Evolutionary conservation across 2,888 invertebrate species (phyloP), one percentile per base, ranked within the genome.

Genomic region (Fissipunctia ypsillon): DNA sequence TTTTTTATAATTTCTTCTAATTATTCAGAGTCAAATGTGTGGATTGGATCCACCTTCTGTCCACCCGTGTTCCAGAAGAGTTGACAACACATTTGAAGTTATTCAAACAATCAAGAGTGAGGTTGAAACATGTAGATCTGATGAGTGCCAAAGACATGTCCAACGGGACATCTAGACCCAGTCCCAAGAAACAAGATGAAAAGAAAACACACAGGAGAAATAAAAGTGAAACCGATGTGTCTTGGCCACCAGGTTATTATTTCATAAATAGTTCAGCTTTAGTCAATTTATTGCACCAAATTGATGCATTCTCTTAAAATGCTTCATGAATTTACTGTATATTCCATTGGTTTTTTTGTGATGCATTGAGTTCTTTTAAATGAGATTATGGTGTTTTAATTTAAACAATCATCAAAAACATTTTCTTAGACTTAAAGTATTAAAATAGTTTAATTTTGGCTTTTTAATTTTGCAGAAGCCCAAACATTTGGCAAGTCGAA

Each of bases 21-120:
- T 59, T 31, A 92, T 92, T 63, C 88, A 96, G 96, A 89, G 92
- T 98, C 61, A 98, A 98, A 96, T 97, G 98, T 90, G 98, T 99
- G 22, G 98, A 99, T 93, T 99, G 99, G 98, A 98, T 98, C 87
- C 98, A 98, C 52, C 98, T 98, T 88, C 96, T 99, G 76, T 99
- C 99, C 31, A 98, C 98, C 48, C 97, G 97, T 80, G 96, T 99
- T 76, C 98, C 99, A 2, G 99, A 99, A 93, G 99, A 99, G 94
- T 97, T 98, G 81, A 99, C 99, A 1, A 98, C 98, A 41, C 99
- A 99, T 95, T 97, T 99, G 83, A 97, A 98, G 82, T 95, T 99
- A 35, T 99, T 98, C 91, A 97, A 99, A 85, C 97, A 98, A 91
- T 98, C 99, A 0, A 95, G 97, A 88, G 97, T 95, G 76, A 88